Percentiles rank a stretch among this genome's conserved stretches.
Evolutionary conservation across 2,888 invertebrate species (phyloP).

Genomic region (Prosopocoilus inquinatus): DNA sequence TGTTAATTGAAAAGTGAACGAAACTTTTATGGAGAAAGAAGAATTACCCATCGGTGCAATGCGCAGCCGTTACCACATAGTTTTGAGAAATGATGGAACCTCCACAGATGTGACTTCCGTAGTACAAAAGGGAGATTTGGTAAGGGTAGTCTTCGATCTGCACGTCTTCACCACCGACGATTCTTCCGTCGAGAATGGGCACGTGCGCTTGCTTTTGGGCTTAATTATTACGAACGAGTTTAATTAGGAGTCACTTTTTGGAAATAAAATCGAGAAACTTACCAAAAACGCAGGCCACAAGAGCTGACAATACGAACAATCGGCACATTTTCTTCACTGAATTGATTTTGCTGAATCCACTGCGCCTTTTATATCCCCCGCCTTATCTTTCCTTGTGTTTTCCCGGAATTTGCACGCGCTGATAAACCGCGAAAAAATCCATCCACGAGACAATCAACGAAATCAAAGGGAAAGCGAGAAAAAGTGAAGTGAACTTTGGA

Average conservation of each 20-base stretch:
- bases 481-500: too few relatives aligned
- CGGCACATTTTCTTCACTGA: slow-evolving; percentile 8
- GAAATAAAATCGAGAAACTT: not conserved
- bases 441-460: too few relatives aligned
- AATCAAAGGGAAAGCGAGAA: too few relatives aligned
- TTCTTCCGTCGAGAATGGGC: slow-evolving; percentile 15
- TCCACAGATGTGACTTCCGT: slow-evolving; percentile 20
- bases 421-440: too few relatives aligned
- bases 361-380: too few relatives aligned
- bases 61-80: slow-evolving; percentile 20
- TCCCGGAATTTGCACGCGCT: too few relatives aligned
- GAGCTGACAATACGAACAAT: slow-evolving; percentile 3
- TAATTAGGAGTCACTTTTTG: not conserved
- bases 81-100: slow-evolving; percentile 15
- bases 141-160: slow-evolving; percentile 18
- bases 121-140: slow-evolving; percentile 16
- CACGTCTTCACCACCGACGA: slow-evolving; percentile 15
- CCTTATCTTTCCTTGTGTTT: too few relatives aligned
- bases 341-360: too few relatives aligned
- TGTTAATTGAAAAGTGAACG: not conserved
- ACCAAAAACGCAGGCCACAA: slow-evolving; percentile 11
- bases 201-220: not conserved
- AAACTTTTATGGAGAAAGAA: not conserved
- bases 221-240: not conserved
- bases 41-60: slow-evolving; percentile 21